Evolutionary conservation across 2,888 invertebrate genomes (phyloP), one percentile per base, ranked within the genome.

Genomic region (Ormia ochracea): DNA sequence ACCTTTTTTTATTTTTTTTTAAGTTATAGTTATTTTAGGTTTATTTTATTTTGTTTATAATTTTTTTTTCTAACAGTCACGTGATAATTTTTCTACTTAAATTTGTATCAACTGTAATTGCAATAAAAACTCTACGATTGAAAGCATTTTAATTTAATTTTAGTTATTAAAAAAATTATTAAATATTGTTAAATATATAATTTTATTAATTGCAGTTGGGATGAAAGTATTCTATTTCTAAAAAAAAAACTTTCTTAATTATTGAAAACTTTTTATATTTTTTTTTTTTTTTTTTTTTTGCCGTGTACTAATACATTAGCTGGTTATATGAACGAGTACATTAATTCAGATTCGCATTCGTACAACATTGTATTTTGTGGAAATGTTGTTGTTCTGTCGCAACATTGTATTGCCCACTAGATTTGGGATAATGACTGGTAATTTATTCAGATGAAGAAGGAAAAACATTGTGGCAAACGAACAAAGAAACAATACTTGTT

Each of bases 391-490:
- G 26, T 58, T 48, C 19, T 66, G 14, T 65, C 58, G 78, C 78
- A 79, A 79, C 78, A 79, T 75, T 79, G 78, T 79, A 74, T 58
- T 61, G 50, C 54, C 68, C 66, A 78, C 73, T 54, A 66, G 66
- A 66, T 73, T 66, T 73, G 31, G 66, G 73, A 73, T 66, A 72
- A 50, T 77, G 76, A 48, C 48, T 43, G 38, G 69, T 77, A 77
- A 77, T 77, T 77, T 77, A 77, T 77, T 70, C 63, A 70, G 21
- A 33, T 23, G 54, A 17, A 66, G 65, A 38, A 19, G 12, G 3
- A 1, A 38, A 19, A 41, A 61, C 2, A 59, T 38, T 58, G 1
- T 31, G n/a, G 14, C 10, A 58, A 28, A 65, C 28, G 26, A 43
- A 31, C 43, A 54, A 41, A 9, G 9, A 23, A n/a, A 14, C 4